A percentile compares a stretch with the other conserved stretches of the same genome.
phyloP scores from a whole-genome alignment of 2,113 vertebrate species.

The Callorhinus ursinus region DNA sequence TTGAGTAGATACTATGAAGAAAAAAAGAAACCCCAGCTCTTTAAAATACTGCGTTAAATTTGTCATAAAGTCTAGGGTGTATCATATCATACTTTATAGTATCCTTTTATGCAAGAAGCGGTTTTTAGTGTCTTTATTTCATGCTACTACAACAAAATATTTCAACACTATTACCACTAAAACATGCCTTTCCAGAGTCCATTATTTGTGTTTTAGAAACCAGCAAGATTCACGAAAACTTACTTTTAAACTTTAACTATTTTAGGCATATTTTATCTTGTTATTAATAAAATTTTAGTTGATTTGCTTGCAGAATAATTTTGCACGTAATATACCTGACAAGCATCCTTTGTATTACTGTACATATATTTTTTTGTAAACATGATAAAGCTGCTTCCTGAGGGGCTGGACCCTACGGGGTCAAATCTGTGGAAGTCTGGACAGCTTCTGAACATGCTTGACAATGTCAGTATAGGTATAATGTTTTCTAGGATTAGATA shows the following conservation, averaged over 20 bases:
- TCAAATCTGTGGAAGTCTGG: background rate
- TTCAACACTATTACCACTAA: background rate
- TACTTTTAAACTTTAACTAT: background rate
- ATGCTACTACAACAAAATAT: background rate
- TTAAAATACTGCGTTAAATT: constrained; percentile 3
- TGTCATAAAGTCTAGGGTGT: constrained; percentile 8
- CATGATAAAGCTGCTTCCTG: background rate
- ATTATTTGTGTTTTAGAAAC: background rate
- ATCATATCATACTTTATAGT: background rate
- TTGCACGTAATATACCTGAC: background rate
- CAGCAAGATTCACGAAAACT: constrained; percentile 17
- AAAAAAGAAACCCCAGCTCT: background rate
- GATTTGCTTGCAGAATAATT: constrained; percentile 25
- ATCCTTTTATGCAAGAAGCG: background rate
- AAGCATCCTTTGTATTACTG: constrained; percentile 20
- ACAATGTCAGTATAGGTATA: background rate
- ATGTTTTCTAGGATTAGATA: background rate
- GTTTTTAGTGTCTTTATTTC: constrained; percentile 3
- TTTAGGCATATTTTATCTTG: constrained; percentile 28
- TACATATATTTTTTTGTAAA: constrained; percentile 3
- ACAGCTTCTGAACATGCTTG: background rate
- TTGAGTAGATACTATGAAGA: background rate
- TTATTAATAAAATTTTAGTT: constrained; percentile 27
- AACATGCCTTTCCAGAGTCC: background rate
- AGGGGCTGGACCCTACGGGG: background rate